phyloP scores from a whole-genome alignment of 2,113 vertebrate genomes.

The Rhea pennata region DNA sequence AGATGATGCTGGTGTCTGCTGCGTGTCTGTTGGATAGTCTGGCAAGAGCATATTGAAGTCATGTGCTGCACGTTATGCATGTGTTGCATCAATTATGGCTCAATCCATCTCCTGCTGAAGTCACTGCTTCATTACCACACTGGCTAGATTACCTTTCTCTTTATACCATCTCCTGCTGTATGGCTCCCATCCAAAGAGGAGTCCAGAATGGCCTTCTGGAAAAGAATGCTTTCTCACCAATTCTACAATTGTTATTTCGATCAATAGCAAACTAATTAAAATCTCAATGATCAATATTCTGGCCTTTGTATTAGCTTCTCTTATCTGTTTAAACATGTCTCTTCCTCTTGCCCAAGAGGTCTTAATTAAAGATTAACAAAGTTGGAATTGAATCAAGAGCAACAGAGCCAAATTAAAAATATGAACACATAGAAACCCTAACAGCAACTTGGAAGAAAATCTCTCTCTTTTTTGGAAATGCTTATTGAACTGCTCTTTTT shows the following conservation, averaged over 20 bases:
- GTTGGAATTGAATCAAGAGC: neutral
- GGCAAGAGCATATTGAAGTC: neutral
- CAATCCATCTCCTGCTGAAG: neutral
- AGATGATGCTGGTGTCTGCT: neutral
- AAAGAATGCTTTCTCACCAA: neutral
- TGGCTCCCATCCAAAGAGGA: neutral
- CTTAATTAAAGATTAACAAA: constrained; percentile 51
- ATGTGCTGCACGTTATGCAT: neutral
- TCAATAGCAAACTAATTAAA: constrained; percentile 53
- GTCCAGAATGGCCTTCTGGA: neutral
- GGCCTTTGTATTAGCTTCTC: neutral
- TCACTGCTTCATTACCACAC: neutral
- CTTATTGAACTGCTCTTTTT: neutral
- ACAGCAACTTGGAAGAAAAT: neutral
- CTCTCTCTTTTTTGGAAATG: neutral
- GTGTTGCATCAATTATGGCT: neutral
- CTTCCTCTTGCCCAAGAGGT: constrained; percentile 7
- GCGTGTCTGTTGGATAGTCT: neutral
- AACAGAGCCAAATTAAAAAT: neutral
- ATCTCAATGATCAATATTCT: neutral
- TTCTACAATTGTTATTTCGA: neutral
- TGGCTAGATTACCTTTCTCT: neutral
- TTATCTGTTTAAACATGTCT: constrained; percentile 18
- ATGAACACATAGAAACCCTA: neutral
- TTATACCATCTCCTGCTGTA: neutral